These are phyloP conservation scores for Dromococcyx pavoninus DNA, from an alignment of 2,797 vertebrate species.

Conservation along the genomic window DNA sequence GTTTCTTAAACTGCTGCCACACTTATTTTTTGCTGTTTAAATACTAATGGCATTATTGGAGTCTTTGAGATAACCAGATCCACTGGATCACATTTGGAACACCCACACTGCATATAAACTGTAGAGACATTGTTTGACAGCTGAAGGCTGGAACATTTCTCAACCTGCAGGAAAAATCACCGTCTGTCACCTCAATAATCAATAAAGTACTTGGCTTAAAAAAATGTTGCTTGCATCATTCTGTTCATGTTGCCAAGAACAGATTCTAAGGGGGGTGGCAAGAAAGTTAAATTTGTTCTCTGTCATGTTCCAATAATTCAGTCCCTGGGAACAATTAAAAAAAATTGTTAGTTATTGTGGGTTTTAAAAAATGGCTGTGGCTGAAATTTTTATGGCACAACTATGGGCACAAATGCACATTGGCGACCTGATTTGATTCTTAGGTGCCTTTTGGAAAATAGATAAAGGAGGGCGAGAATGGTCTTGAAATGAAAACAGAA, in stretches of 20 bases:
- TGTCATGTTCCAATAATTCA: neutral
- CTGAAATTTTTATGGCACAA: neutral
- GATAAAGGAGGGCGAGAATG: neutral
- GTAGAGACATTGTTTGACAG: neutral
- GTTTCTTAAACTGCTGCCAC: neutral
- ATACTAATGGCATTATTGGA: neutral
- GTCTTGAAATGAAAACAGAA: neutral
- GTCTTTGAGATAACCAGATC: neutral
- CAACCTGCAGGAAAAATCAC: neutral
- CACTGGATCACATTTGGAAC: neutral
- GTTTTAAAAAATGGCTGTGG: neutral
- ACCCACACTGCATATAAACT: fast-evolving
- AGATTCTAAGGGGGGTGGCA: neutral
- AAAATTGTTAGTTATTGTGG: neutral
- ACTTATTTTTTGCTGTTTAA: neutral
- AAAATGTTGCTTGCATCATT: neutral
- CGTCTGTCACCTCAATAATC: neutral
- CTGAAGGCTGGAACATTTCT: neutral
- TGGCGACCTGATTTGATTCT: neutral
- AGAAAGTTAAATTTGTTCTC: neutral
- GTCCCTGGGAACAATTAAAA: neutral
- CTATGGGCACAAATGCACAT: fast-evolving
- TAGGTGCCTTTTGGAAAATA: neutral
- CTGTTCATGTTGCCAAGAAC: neutral
- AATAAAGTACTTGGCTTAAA: neutral